Evolutionary conservation across 2,888 invertebrate species (phyloP), one percentile per base, ranked within the genome.

Genomic region (Nasonovia ribisnigri): DNA sequence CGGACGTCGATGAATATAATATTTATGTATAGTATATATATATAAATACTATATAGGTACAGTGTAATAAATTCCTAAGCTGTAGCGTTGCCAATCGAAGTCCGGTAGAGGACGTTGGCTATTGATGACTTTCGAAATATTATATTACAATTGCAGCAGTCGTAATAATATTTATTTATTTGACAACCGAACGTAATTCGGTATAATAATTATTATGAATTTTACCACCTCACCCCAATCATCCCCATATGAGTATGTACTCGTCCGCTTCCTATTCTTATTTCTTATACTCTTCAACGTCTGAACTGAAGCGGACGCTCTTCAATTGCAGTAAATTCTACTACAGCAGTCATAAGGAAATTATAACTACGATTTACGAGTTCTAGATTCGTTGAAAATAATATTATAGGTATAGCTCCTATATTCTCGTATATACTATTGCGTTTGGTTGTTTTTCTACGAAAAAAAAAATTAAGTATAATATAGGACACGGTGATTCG

Each of bases 121-220:
- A 5, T 1, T 5, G n/a, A 67, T n/a, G n/a, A 43, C 4, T 29
- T 89, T 42, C 16, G 10, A 60, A n/a, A 60, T 26, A 42, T 54
- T 36, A 48, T 42, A 36, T 3, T 20, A n/a, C 60, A 43, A 77
- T 36, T 36, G 11, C n/a, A 36, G 60, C 24, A 57, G 11, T 48
- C 26, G 36, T 6, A 67, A 26, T 36, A 90, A 67, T 90, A 90
- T 67, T 91, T 84, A 91, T 84, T 84, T 84, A 54, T 54, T 29
- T 42, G 91, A 91, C 84, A 42, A 60, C 60, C 84, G 42, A 60
- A 89, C 26, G 29, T 42, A 84, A 91, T 84, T 84, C 48, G 60
- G n/a, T 67, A 29, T 46, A 60, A 89, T 46, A 46, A n/a, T 46
- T 20, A 46, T 20, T 26, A 46, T 36, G 36, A 20, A 77, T 36